These are phyloP conservation scores for Coremacera marginata DNA, from an alignment of 2,888 invertebrate genomes.

Conservation along the genomic window DNA sequence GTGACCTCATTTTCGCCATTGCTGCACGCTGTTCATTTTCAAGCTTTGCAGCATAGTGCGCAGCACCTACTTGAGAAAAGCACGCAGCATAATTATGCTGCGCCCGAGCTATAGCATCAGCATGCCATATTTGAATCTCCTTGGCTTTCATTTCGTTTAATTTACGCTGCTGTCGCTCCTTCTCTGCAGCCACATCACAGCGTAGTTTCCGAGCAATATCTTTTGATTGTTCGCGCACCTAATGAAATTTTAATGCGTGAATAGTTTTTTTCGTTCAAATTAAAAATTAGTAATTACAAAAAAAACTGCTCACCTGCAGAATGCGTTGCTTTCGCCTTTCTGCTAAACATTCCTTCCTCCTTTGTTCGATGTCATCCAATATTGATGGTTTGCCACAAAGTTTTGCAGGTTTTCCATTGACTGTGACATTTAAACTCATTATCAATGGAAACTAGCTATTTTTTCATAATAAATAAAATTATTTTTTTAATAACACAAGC, in stretches of 20 bases:
- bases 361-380: constrained; percentile 69
- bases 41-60: constrained; percentile 59
- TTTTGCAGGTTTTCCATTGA: constrained; percentile 72
- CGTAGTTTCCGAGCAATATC: constrained; percentile 72
- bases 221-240: constrained; percentile 76
- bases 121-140: constrained; percentile 70
- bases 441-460: not conserved
- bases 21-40: constrained; percentile 53
- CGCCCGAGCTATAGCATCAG: constrained; percentile 69
- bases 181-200: constrained; percentile 71
- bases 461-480: constrained; percentile 1
- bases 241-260: not conserved
- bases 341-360: constrained; percentile 72
- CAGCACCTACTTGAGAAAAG: constrained; percentile 62
- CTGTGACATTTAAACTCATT: constrained; percentile 76
- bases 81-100: constrained; percentile 63
- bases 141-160: constrained; percentile 71
- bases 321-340: constrained; percentile 74
- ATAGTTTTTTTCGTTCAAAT: not conserved
- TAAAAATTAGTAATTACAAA: not conserved
- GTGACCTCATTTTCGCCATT: constrained; percentile 7
- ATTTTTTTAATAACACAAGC: not conserved
- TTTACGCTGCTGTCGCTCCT: constrained; percentile 70
- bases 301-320: constrained; percentile 71
- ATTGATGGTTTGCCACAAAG: constrained; percentile 66